Evolutionary conservation across 2,113 vertebrate genomes (phyloP), one percentile per base, ranked within the genome.

Genomic region (Myotis lucifugus): DNA sequence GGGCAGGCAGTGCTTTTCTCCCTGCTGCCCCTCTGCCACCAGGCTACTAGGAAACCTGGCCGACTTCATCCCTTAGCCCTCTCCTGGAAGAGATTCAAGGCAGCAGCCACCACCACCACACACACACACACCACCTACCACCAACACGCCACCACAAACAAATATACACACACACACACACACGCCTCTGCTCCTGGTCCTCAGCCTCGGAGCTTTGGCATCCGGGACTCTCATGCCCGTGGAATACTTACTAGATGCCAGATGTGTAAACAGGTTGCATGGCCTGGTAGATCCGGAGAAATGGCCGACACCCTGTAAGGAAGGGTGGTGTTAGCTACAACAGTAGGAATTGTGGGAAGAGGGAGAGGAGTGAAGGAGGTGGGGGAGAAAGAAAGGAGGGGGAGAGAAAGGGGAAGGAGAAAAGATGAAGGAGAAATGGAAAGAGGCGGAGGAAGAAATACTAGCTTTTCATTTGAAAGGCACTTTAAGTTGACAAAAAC

Each of bases 251-350:
- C 99, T 99, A 99, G 98, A 99, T 99, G 91, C 99, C 99, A 76
- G 99, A 99, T 6, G 99, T 99, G 98, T 99, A 99, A 95, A 99
- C 99, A 2, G 99, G 99, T 97, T 99, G 99, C 99, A 99, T 99
- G 96, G 99, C 99, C 98, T 99, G 99, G 98, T 99, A 99, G 98
- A 99, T 99, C 97, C 99, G 99, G 88, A 99, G 99, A 95, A 99
- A 99, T 11, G 99, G 99, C 72, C 99, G 99, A 95, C 99, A 99
- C 97, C 99, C 99, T 99, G 97, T 83, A 97, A 98, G 59, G 91
- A 97, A 56, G 84, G 82, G 89, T 40, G 10, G 87, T 66, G 85
- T 97, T 92, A 90, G 96, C 92, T 29, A 18, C 56, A 88, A 85
- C 2, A 21, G 61, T 42, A 67, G 70, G 69, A 64, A 40, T 1